A percentile compares a stretch with the other conserved stretches of the same genome.
phyloP scores from a whole-genome alignment of 2,113 vertebrate genomes.

The Zosterops borbonicus region DNA sequence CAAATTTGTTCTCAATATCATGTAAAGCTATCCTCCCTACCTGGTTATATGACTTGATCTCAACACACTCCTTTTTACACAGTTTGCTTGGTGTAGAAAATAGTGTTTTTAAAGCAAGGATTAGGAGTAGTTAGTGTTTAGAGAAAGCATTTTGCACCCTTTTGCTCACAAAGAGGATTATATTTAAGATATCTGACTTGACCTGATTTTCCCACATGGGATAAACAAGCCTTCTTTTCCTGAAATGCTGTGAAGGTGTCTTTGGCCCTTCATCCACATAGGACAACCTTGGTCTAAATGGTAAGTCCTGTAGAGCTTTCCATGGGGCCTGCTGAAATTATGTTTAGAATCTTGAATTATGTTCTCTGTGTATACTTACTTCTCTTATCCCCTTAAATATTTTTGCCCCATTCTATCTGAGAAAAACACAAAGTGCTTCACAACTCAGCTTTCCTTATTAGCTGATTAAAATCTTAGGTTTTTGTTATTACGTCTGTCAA shows the following conservation, averaged over 20 bases:
- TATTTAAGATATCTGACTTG: neutral
- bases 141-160: neutral
- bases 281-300: neutral
- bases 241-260: neutral
- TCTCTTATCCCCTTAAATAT: neutral
- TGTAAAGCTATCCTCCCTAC: neutral
- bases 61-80: neutral
- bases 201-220: neutral
- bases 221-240: neutral
- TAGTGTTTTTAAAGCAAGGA: neutral
- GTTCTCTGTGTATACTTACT: neutral
- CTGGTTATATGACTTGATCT: neutral
- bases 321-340: neutral
- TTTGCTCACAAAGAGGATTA: neutral
- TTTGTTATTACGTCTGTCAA: neutral
- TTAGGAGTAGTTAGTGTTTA: neutral
- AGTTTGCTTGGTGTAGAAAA: neutral
- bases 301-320: neutral
- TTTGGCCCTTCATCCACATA: neutral
- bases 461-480: neutral
- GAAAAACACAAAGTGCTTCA: neutral
- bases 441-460: neutral
- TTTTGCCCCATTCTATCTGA: neutral
- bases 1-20: neutral
- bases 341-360: neutral